These are phyloP conservation scores for Cirrhinus molitorella DNA, from an alignment of 2,797 vertebrate species.

Conservation along the genomic window DNA sequence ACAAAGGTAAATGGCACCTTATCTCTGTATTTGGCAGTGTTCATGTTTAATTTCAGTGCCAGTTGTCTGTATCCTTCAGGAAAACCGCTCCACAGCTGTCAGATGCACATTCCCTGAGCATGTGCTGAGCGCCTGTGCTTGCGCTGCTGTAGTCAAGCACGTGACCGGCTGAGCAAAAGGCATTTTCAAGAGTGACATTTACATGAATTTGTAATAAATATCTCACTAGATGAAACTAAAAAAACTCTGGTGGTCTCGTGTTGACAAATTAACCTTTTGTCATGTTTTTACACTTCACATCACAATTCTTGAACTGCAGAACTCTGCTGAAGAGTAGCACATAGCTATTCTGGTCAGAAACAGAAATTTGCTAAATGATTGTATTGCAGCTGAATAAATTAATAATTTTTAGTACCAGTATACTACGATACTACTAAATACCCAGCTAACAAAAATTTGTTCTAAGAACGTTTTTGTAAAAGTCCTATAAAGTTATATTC, in stretches of 20 bases:
- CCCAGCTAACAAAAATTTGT: not conserved
- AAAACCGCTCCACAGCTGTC: not conserved
- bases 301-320: not conserved
- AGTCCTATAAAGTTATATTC: not conserved
- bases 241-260: not conserved
- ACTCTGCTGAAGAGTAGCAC: not conserved
- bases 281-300: not conserved
- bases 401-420: not conserved
- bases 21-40: too few relatives aligned
- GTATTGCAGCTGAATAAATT: not conserved
- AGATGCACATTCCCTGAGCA: not conserved
- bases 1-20: not conserved
- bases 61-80: not conserved
- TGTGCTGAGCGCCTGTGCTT: too few relatives aligned
- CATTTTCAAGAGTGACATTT: not conserved
- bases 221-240: not conserved
- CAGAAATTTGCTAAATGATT: not conserved
- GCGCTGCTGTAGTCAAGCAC: not conserved
- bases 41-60: not conserved
- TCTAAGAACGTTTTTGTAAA: not conserved
- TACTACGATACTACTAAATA: not conserved
- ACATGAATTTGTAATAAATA: slow-evolving; percentile 21
- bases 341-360: not conserved
- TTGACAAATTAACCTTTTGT: slow-evolving; percentile 4
- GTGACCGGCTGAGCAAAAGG: not conserved